A percentile compares a stretch with the other conserved stretches of the same genome.
Evolutionary conservation across 2,113 vertebrate genomes (phyloP).

Genomic region (Dicaeum eximium): DNA sequence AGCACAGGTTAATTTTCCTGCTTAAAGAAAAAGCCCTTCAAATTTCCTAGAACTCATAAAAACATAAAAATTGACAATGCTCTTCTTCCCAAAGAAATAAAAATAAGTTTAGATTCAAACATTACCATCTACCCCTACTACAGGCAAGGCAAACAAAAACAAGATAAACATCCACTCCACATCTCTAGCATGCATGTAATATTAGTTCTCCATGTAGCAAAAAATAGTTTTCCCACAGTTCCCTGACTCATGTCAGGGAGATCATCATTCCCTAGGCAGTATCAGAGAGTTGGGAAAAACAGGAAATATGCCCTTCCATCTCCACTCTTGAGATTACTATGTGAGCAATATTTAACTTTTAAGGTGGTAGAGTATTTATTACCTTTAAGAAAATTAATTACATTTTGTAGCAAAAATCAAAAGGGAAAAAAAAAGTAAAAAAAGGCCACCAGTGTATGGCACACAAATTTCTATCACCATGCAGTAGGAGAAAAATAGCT

Average conservation of each 20-base stretch:
- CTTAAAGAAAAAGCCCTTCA: background rate
- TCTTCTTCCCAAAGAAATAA: background rate
- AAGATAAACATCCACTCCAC: background rate
- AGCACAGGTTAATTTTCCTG: background rate
- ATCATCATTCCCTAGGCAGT: background rate
- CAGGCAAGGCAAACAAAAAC: background rate
- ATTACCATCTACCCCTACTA: background rate
- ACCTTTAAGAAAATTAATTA: background rate
- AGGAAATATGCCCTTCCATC: background rate
- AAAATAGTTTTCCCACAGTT: background rate
- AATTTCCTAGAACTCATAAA: background rate
- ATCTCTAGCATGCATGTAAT: background rate
- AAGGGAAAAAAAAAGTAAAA: rapidly evolving
- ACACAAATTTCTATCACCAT: background rate
- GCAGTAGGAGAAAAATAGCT: background rate
- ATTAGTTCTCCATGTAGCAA: background rate
- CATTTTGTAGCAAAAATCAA: background rate
- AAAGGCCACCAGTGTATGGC: background rate
- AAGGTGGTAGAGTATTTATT: background rate
- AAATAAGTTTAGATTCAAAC: background rate
- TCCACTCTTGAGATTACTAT: background rate
- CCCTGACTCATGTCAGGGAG: background rate
- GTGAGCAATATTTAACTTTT: background rate
- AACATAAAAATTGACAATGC: background rate
- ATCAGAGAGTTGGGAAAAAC: background rate